Conservation (phyloP, 1,140 invertebrate genomes). For the Bombus vancouverensis region DNA sequence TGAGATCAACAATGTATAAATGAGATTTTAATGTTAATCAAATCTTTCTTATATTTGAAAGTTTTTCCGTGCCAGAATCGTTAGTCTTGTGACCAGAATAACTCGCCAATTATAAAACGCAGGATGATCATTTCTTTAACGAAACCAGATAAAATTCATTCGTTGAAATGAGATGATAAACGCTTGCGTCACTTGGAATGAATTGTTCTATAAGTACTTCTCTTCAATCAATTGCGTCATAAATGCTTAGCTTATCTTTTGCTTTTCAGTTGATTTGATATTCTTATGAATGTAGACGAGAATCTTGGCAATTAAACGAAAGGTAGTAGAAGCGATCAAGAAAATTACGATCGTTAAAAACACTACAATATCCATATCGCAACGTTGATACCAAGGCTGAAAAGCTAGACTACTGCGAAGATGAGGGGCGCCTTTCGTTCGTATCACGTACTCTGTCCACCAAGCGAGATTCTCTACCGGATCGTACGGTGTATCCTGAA, state of each 20-base stretch:
- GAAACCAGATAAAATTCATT: too few relatives aligned
- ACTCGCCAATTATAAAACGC: too few relatives aligned
- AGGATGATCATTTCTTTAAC: too few relatives aligned
- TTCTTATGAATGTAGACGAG: not conserved
- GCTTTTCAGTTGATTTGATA: not conserved
- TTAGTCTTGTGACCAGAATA: too few relatives aligned
- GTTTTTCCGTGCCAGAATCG: rapidly evolving
- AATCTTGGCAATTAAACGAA: too few relatives aligned
- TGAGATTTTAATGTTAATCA: rapidly evolving
- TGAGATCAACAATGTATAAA: rapidly evolving
- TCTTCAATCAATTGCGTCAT: rapidly evolving
- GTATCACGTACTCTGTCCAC: too few relatives aligned
- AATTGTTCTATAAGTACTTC: not conserved
- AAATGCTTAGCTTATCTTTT: not conserved
- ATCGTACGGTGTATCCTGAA: constrained; percentile 79
- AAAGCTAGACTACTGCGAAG: constrained; percentile 66
- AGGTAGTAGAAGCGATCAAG: not conserved
- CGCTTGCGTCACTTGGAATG: rapidly evolving
- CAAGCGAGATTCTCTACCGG: constrained; percentile 74
- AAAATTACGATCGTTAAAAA: constrained; percentile 48
- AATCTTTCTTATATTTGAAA: rapidly evolving
- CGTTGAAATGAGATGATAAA: not conserved
- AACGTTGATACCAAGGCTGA: constrained; percentile 75
- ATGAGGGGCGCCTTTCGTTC: too few relatives aligned
- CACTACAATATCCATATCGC: constrained; percentile 71